Percentiles rank a stretch among this genome's conserved stretches.
phyloP scores from a whole-genome alignment of 2,113 vertebrate species.

The Platycercus adscitus region DNA sequence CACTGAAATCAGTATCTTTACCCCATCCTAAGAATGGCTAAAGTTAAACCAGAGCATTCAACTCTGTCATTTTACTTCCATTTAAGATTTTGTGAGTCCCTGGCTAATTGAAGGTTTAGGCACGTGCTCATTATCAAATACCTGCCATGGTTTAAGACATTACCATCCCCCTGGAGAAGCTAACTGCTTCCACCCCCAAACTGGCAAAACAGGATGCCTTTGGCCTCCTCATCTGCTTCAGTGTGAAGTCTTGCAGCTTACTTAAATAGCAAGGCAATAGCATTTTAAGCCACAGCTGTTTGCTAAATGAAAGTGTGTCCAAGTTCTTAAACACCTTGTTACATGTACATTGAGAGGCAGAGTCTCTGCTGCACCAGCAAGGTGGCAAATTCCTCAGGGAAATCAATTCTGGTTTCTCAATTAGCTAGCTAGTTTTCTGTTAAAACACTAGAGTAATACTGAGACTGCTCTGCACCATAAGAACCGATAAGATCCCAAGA shows the following conservation, averaged over 20 bases:
- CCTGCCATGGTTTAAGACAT: not conserved
- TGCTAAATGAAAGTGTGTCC: slow-evolving; percentile 48
- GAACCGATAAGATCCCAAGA: not conserved
- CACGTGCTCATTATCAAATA: not conserved
- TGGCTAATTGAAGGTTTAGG: not conserved
- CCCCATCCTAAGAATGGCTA: not conserved
- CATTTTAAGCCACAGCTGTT: slow-evolving; percentile 40
- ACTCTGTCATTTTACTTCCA: not conserved
- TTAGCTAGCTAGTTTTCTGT: slow-evolving; percentile 27
- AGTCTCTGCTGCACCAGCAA: slow-evolving; percentile 2
- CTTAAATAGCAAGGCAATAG: not conserved
- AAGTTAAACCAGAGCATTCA: not conserved
- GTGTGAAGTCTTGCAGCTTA: not conserved
- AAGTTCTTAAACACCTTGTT: slow-evolving; percentile 53
- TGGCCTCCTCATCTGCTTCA: not conserved
- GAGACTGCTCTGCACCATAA: not conserved
- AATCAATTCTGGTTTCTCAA: slow-evolving; percentile 39
- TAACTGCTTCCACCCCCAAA: not conserved
- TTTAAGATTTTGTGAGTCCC: not conserved
- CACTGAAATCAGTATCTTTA: not conserved
- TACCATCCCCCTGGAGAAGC: not conserved
- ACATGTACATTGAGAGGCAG: not conserved
- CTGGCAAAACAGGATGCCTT: not conserved
- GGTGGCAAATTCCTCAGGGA: slow-evolving; percentile 46
- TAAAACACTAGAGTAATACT: not conserved